phyloP scores from a whole-genome alignment of 2,888 invertebrate genomes.

The Mythimna ferrago region DNA sequence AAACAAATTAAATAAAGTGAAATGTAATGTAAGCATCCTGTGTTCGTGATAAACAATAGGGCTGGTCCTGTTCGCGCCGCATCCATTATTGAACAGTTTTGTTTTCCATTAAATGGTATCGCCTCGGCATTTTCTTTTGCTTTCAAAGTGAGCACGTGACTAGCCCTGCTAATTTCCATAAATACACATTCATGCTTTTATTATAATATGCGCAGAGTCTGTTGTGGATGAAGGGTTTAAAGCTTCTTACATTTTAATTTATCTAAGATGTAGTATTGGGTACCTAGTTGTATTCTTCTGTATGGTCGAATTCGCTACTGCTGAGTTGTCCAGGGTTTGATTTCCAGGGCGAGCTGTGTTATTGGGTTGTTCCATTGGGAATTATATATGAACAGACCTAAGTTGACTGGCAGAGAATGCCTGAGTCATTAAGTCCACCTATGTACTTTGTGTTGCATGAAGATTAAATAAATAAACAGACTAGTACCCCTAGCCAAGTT shows the following conservation, averaged over 20 bases:
- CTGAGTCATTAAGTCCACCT: too few species aligned
- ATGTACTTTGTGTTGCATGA: too few species aligned
- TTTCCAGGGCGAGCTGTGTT: not conserved
- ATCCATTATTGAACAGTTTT: constrained; percentile 83
- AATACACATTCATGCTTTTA: constrained; percentile 1
- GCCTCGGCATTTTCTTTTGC: constrained; percentile 66
- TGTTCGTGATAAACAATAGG: constrained; percentile 67
- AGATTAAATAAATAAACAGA: too few species aligned
- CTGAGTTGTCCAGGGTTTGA: not conserved
- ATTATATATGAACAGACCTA: not conserved
- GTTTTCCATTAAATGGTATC: constrained; percentile 73
- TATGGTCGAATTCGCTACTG: not conserved
- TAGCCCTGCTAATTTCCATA: constrained; percentile 32
- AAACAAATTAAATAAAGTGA: constrained; percentile 45
- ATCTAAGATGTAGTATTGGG: not conserved
- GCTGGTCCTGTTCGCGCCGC: constrained; percentile 53
- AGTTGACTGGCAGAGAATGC: too few species aligned
- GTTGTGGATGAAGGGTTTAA: not conserved
- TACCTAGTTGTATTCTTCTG: not conserved
- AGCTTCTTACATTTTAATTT: not conserved
- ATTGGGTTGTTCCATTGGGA: not conserved
- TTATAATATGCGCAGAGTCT: not conserved
- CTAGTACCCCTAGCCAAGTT: too few species aligned
- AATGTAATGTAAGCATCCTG: constrained; percentile 53
- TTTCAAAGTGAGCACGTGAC: constrained; percentile 55